Evolutionary conservation across 2,888 invertebrate species (phyloP).

Genomic region (Meta bourneti): DNA sequence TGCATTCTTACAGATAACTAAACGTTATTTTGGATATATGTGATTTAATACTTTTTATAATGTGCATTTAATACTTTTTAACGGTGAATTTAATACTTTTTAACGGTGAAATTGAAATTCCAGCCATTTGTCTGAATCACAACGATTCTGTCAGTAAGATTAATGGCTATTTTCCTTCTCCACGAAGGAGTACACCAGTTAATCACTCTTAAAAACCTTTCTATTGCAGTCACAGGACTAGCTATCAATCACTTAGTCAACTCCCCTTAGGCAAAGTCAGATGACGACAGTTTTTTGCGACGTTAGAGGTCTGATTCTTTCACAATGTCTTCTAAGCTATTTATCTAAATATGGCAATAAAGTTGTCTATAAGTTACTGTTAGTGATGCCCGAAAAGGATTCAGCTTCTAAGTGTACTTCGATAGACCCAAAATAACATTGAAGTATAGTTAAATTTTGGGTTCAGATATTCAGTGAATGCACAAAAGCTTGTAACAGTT

Average conservation of each 20-base stretch:
- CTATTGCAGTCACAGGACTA: neutral
- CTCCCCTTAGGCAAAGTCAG: neutral
- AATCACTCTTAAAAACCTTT: neutral
- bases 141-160: neutral
- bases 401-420: neutral
- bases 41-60: too few relatives aligned
- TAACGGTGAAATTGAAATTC: neutral
- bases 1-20: too few relatives aligned
- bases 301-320: neutral
- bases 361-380: neutral
- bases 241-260: neutral
- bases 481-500: too few relatives aligned
- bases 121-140: neutral
- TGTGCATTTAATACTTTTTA: neutral
- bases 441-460: too few relatives aligned
- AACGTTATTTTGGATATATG: too few relatives aligned
- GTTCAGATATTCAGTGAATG: too few relatives aligned
- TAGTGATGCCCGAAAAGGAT: neutral
- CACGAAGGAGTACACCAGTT: neutral
- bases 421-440: too few relatives aligned
- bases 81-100: neutral
- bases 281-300: neutral
- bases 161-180: neutral
- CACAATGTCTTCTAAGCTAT: neutral
- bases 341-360: neutral